Conservation (phyloP, 2,888 invertebrate species). For the Vesta saturnalis region DNA sequence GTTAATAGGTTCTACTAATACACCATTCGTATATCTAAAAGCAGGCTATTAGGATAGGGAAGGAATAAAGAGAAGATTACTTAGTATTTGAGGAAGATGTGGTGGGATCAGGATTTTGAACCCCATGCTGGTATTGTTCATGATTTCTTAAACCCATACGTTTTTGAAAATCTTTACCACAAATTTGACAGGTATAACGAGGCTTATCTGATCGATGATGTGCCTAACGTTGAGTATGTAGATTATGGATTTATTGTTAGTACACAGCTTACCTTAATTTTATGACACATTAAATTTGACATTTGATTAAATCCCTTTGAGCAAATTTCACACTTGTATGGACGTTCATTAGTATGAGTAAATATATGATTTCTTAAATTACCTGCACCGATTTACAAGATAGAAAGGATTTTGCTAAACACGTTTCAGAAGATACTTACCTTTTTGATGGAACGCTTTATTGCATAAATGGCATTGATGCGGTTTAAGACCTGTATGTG, state of each 20-base stretch:
- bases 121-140: conserved; percentile 67
- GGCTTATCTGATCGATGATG: conserved; percentile 66
- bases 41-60: not conserved
- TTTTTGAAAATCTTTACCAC: conserved; percentile 66
- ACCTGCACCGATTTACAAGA: conserved; percentile 62
- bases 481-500: conserved; percentile 78
- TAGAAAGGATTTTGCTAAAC: not conserved
- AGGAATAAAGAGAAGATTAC: conserved; percentile 8
- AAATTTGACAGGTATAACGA: conserved; percentile 65
- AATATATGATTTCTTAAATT: conserved; percentile 81
- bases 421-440: no score
- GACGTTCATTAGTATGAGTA: conserved; percentile 81
- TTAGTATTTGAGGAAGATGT: not conserved
- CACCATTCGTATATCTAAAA: conserved; percentile 63
- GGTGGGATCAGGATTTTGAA: conserved; percentile 57
- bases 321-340: conserved; percentile 80
- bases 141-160: conserved; percentile 66
- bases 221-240: no score
- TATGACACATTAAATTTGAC: conserved; percentile 82
- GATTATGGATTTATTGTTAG: no score
- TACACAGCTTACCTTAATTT: conserved; percentile 69
- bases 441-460: conserved; percentile 85
- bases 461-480: conserved; percentile 79
- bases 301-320: conserved; percentile 83
- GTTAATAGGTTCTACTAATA: conserved; percentile 76